Base-by-base conservation (phyloP, 2,797 vertebrate species). In the Bradypodion ventrale region DNA sequence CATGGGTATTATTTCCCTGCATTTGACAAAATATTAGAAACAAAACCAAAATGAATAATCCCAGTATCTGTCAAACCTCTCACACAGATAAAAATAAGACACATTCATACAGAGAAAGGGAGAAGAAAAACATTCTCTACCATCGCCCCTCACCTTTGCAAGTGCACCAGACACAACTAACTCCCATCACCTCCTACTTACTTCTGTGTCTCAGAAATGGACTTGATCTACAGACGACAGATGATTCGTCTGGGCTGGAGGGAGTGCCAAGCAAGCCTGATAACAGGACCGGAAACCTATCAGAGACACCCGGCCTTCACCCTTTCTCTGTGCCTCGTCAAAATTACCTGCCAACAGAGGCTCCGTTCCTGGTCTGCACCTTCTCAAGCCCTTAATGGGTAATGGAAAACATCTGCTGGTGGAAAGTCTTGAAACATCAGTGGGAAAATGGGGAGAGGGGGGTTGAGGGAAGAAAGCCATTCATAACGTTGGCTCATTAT, bases 311-410 rank as follows among this genome's bases (percentile, higher is more conserved):
- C 92, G n/a, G 88, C 89, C 60, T 85, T 7, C 56, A 83, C 90
- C 95, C 95, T 94, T 98, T 99, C 95, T 94, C 98, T 99, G 97
- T 93, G 94, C 97, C 96, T 96, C 94, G 93, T 98, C 98, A 98
- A 94, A 93, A 91, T 95, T 97, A 97, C 97, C 97, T 98, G 98
- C 97, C 97, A 96, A 92, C 76, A 87, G 92, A 93, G 96, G 94
- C 96, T 96, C 84, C 94, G 93, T 90, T 93, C 88, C 93, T 95
- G 95, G 96, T 96, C 97, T 97, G 97, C 96, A 96, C 95, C 96
- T 92, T 96, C 95, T 97, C 97, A 97, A 95, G 91, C 89, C 94
- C 52, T 56, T 87, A 80, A 92, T 1, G 42, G 84, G n/a, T 97
- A 98, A 98, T 97, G 95, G 96, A 96, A 98, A 97, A 92, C 98